phyloP scores from a whole-genome alignment of 2,888 invertebrate genomes.

The Polydrusus pterygomalis region DNA sequence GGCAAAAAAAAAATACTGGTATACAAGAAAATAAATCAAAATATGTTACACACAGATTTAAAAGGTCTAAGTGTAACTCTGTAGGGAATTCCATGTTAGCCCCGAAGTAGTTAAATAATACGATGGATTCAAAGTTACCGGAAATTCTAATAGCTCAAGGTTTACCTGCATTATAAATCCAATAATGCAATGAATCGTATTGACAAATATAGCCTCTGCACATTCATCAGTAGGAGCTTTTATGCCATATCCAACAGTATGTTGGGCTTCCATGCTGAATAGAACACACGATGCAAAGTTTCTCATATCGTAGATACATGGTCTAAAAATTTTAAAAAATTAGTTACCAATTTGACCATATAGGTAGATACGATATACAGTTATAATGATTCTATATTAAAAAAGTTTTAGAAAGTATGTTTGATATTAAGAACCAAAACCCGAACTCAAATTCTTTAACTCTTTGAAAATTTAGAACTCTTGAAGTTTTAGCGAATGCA shows the following conservation, averaged over 20 bases:
- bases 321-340: conserved; percentile 69
- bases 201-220: conserved; percentile 91
- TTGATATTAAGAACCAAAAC: too few species aligned
- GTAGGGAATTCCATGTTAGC: background rate
- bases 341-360: too few species aligned
- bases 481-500: too few species aligned
- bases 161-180: conserved; percentile 66
- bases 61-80: too few species aligned
- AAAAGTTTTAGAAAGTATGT: too few species aligned
- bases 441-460: too few species aligned
- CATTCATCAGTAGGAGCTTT: conserved; percentile 91
- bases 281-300: conserved; percentile 93
- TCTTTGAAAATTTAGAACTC: too few species aligned
- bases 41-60: too few species aligned
- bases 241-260: conserved; percentile 91
- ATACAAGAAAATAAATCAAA: too few species aligned
- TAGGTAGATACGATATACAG: background rate
- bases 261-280: conserved; percentile 95
- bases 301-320: conserved; percentile 89
- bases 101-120: background rate
- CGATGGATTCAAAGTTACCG: background rate
- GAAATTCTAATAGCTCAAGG: background rate
- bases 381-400: background rate
- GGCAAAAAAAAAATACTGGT: too few species aligned
- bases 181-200: conserved; percentile 91